Percentiles rank a stretch among this genome's conserved stretches.
These are phyloP conservation scores for Phalanger gymnotis DNA, from an alignment of 2,797 vertebrate genomes.

Conservation along the genomic window DNA sequence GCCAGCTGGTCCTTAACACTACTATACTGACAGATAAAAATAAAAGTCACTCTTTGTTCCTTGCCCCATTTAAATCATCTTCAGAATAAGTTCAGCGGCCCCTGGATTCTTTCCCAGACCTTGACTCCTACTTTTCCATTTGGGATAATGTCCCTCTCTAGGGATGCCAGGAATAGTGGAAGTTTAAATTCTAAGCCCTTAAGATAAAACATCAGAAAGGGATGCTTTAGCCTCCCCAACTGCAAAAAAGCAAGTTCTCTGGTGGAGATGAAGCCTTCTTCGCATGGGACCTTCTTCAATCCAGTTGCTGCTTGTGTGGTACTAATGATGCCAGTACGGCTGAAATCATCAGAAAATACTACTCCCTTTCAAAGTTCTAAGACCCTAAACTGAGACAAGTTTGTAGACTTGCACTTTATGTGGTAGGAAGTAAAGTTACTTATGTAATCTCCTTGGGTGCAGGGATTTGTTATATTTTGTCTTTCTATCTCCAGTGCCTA, in stretches of 20 bases:
- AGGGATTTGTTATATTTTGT: neutral
- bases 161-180: neutral
- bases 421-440: neutral
- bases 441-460: neutral
- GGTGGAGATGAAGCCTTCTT: neutral
- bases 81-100: neutral
- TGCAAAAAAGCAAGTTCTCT: neutral
- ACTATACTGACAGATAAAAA: slow-evolving; percentile 9
- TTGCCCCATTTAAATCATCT: neutral
- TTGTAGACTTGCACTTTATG: neutral
- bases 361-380: neutral
- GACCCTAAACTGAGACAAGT: neutral
- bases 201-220: neutral
- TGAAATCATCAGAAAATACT: neutral
- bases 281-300: neutral
- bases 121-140: neutral
- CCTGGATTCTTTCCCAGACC: slow-evolving; percentile 3
- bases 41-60: neutral
- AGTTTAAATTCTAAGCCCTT: neutral
- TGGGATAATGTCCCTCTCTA: neutral
- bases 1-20: neutral
- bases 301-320: neutral
- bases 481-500: neutral
- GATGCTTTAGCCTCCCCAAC: neutral
- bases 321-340: neutral